Evolutionary conservation across 2,113 vertebrate species (phyloP).

Genomic region (Ramphastos sulfuratus): DNA sequence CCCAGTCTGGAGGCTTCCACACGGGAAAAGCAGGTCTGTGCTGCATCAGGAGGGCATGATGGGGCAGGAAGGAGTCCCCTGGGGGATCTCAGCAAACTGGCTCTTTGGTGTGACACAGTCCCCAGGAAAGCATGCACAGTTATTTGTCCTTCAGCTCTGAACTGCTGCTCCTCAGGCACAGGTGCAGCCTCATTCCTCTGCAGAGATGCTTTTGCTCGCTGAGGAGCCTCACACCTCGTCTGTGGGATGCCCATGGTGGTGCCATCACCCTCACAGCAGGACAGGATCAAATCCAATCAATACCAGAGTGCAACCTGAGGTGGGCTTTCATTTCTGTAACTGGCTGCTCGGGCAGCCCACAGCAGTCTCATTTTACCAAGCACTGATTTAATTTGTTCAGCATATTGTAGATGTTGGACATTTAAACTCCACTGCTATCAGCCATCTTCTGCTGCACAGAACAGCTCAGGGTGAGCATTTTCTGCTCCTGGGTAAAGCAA

Average conservation of each 20-base stretch:
- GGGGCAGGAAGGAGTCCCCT: neutral
- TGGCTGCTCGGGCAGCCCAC: neutral
- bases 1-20: neutral
- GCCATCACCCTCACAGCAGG: neutral
- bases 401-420: neutral
- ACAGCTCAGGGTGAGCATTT: neutral
- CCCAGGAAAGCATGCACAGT: neutral
- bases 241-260: neutral
- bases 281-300: neutral
- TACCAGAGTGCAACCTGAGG: neutral
- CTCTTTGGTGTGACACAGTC: neutral
- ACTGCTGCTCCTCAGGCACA: accelerated
- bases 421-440: neutral
- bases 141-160: neutral
- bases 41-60: neutral
- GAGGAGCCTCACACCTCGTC: neutral
- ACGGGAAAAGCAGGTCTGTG: neutral
- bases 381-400: neutral
- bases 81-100: neutral
- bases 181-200: accelerated
- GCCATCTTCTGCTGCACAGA: neutral
- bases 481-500: neutral
- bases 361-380: neutral
- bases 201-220: neutral
- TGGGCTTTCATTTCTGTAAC: neutral